Base-by-base conservation (phyloP, 2,888 invertebrate species). In the Ptychoptera contaminata region DNA sequence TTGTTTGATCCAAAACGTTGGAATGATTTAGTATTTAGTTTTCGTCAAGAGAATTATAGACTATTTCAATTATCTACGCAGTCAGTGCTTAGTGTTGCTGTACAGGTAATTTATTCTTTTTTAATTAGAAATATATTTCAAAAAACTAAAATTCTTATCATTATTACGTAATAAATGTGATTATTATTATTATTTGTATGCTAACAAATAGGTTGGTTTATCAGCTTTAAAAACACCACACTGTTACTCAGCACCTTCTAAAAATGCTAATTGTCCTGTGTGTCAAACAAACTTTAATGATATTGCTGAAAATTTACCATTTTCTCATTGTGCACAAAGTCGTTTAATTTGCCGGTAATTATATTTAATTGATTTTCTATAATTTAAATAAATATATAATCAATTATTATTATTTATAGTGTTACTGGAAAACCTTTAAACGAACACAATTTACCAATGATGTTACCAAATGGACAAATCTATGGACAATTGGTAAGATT, bases 381-480 rank as follows among this genome's bases (percentile, higher is more conserved):
- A 37, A 37, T 4, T 10, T 11, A 37, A 37, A 35, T 11, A 35
- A 8, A 12, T 8, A 6, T 6, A 15, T 10, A 37, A 15, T 34
- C n/a, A 14, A 12, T 6, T 9, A 37, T 15, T 15, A 9, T 37
- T 14, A 15, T 16, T 37, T 47, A 5, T 16, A 71, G 77, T 59
- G 81, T 96, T 54, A 86, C 88, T 48, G 88, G 91, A 29, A 74
- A 83, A 55, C 84, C 92, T 40, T 74, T 98, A 56, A 94, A 98
- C 69, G 96, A 97, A 63, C 86, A 97, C 67, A 96, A 97, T 70
- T 91, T 90, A 54, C 96, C 96, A 10, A 87, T 97, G 83, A 92
- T 94, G 81, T 74, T 99, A 67, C 98, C 98, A 49, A 97, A 97
- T 69, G 97, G 97, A 45, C 86, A 91, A 67, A 93, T 98, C 47